These are phyloP conservation scores for Diachrysia chrysitis DNA, from an alignment of 2,888 invertebrate species.

Conservation along the genomic window DNA sequence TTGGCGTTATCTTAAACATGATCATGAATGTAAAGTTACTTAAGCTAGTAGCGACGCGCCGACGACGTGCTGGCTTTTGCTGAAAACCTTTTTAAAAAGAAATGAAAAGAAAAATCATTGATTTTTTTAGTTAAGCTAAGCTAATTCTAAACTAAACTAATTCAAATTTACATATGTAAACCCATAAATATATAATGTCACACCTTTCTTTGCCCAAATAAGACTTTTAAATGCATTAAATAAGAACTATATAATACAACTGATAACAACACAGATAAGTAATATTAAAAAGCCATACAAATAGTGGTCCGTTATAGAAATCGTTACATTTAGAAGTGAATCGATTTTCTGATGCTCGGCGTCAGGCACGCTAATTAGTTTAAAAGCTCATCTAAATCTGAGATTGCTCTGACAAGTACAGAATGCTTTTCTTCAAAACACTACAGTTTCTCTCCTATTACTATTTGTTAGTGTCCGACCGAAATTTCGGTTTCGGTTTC, in stretches of 20 bases:
- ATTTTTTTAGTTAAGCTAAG: too few relatives aligned
- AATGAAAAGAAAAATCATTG: too few relatives aligned
- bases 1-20: conserved; percentile 9
- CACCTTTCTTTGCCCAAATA: too few relatives aligned
- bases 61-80: too few relatives aligned
- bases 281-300: neutral
- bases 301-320: neutral
- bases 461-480: too few relatives aligned
- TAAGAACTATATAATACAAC: neutral
- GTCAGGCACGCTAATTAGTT: neutral
- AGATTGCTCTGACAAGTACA: neutral
- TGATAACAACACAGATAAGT: neutral
- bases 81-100: too few relatives aligned
- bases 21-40: conserved; percentile 13
- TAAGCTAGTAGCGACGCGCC: neutral
- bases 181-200: too few relatives aligned
- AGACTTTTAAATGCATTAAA: too few relatives aligned
- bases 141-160: too few relatives aligned
- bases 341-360: neutral
- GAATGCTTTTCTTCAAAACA: neutral
- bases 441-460: neutral
- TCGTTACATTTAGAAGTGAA: neutral
- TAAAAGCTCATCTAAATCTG: conserved; percentile 1
- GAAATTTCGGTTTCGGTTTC: too few relatives aligned
- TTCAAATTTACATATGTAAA: too few relatives aligned